These are phyloP conservation scores for Leucoraja ocellata DNA, from an alignment of 2,797 vertebrate species.

Conservation along the genomic window DNA sequence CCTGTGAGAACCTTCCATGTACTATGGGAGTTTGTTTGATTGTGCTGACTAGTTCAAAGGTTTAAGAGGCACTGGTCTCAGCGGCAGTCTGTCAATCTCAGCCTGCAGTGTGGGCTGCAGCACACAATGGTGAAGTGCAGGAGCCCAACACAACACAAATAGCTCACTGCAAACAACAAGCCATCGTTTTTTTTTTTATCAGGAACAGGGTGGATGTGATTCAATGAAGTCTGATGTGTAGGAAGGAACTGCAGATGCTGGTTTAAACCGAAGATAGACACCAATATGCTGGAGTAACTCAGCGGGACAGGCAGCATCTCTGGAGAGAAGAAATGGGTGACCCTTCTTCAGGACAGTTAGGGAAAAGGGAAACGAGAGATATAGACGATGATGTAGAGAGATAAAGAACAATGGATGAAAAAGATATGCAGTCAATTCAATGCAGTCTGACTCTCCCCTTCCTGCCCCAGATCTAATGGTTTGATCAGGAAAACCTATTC, in stretches of 20 bases:
- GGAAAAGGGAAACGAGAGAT: no score
- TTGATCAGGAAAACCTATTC: conserved; percentile 17
- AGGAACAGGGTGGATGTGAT: neutral
- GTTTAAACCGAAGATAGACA: no score
- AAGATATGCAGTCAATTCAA: neutral
- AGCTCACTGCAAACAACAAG: neutral
- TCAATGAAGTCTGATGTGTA: neutral
- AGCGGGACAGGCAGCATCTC: no score
- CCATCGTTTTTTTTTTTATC: neutral
- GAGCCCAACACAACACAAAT: neutral
- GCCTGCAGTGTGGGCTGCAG: neutral
- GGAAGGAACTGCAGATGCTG: no score
- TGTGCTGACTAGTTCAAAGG: neutral
- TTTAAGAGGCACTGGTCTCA: neutral
- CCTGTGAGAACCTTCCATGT: neutral
- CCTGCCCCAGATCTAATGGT: neutral
- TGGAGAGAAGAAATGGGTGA: no score
- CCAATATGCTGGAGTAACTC: no score
- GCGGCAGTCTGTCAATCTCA: neutral
- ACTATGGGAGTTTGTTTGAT: neutral
- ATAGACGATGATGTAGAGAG: no score
- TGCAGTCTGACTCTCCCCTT: neutral
- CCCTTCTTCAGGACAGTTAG: no score
- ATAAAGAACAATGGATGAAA: no score
- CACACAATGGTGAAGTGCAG: neutral